These are phyloP conservation scores for Ictalurus furcatus DNA, from an alignment of 2,113 vertebrate genomes.

Conservation along the genomic window DNA sequence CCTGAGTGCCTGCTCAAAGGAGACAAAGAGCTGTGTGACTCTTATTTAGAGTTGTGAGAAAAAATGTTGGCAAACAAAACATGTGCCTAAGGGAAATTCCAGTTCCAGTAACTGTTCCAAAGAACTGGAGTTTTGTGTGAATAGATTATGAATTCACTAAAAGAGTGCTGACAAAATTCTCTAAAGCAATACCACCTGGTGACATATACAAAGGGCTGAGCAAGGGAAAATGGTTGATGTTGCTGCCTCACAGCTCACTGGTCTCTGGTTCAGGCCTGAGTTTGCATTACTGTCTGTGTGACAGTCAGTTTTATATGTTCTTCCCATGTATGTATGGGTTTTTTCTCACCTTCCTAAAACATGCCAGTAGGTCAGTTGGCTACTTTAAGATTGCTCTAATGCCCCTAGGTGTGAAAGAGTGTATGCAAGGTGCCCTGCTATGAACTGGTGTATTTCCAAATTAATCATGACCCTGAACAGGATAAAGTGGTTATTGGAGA, in stretches of 20 bases:
- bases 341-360: neutral
- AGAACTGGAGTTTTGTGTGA: neutral
- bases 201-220: neutral
- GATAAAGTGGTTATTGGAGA: neutral
- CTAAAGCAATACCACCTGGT: conserved; percentile 9
- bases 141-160: conserved; percentile 13
- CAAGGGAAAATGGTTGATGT: neutral
- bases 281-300: neutral
- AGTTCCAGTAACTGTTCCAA: neutral
- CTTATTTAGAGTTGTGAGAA: neutral
- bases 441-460: neutral
- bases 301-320: neutral
- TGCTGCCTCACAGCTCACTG: neutral
- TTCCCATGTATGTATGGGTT: neutral
- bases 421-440: neutral
- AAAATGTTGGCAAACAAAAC: neutral
- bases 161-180: conserved; percentile 25
- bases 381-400: neutral
- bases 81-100: neutral
- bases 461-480: neutral
- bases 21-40: neutral
- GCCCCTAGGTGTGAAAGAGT: neutral
- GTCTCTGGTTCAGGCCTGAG: too few species aligned
- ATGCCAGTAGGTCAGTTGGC: neutral
- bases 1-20: neutral